A percentile compares a stretch with the other conserved stretches of the same genome.
Conservation (phyloP, 2,113 vertebrate species). For the Phalacrocorax aristotelis region DNA sequence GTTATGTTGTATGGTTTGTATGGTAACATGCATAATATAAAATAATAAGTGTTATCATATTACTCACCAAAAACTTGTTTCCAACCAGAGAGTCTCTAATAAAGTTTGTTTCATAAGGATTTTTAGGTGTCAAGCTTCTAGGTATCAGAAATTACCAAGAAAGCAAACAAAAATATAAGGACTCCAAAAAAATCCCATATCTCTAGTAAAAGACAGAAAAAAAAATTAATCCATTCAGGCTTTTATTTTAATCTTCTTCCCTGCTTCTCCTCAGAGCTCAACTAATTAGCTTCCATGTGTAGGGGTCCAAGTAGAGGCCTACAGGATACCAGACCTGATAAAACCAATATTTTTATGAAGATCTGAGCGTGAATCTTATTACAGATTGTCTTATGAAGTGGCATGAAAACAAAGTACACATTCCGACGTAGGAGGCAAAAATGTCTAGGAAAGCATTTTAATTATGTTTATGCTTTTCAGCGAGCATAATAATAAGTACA, state of each 20-base stretch:
- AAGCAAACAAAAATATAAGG: background rate
- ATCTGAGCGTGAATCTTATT: background rate
- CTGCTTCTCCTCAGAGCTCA: background rate
- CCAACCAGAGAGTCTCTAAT: background rate
- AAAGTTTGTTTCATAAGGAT: background rate
- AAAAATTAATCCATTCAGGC: background rate
- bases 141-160: background rate
- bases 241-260: background rate
- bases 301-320: background rate
- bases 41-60: background rate
- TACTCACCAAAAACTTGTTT: background rate
- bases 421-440: background rate
- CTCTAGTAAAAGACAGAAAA: background rate
- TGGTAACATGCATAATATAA: no score
- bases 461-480: conserved; percentile 55
- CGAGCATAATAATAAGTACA: conserved; percentile 49
- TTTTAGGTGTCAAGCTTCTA: background rate
- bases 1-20: no score
- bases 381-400: background rate
- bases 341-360: background rate
- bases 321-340: background rate
- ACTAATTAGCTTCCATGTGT: background rate
- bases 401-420: background rate
- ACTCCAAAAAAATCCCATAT: background rate
- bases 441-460: conserved; percentile 42